Evolutionary conservation across 2,113 vertebrate species (phyloP), one percentile per base, ranked within the genome.

Genomic region (Laterallus jamaicensis): DNA sequence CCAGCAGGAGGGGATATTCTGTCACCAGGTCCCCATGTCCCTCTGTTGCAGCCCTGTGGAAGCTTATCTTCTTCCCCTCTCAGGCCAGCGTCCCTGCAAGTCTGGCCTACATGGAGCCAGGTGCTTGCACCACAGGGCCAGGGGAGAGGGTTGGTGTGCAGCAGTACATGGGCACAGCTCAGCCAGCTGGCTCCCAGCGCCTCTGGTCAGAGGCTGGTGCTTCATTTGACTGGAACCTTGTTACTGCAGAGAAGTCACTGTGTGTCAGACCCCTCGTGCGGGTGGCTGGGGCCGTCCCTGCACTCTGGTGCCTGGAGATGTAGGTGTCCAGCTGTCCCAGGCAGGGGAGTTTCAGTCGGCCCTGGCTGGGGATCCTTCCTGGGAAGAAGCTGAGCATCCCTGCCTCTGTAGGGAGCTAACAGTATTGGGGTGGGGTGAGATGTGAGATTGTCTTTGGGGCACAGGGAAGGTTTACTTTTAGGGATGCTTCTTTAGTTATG

Each of bases 101-200:
- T 63, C 76, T 86, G 17, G 25, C 21, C 42, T 90, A 17, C 1
- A 0, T 28, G 3, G 26, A 74, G 26, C 40, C 4, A 17, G 39
- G 17, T 1, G 5, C 47, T 63, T 0, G 1, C 47, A 18, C 24
- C 10, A 35, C 26, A 11, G 1, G 21, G 55, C 28, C 24, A 11
- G 67, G n/a, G 24, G 39, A 59, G 47, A 67, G 25, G 58, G 25
- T 78, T 29, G 14, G 15, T 11, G 12, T 76, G 60, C 58, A 67
- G 49, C 26, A 37, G 47, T 67, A 25, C 13, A 18, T 18, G 31
- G 31, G 62, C 40, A 40, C 62, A 84, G 56, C 37, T 83, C 6
- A 3, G 58, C n/a, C 49, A 40, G 49, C 66, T 71, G 37, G 15
- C 25, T 25, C 21, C 40, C 5, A 9, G 6, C 4, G 15, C 47